Percentiles rank a stretch among this genome's conserved stretches.
Conservation (phyloP, 2,113 vertebrate genomes). For the Haemorhous mexicanus region DNA sequence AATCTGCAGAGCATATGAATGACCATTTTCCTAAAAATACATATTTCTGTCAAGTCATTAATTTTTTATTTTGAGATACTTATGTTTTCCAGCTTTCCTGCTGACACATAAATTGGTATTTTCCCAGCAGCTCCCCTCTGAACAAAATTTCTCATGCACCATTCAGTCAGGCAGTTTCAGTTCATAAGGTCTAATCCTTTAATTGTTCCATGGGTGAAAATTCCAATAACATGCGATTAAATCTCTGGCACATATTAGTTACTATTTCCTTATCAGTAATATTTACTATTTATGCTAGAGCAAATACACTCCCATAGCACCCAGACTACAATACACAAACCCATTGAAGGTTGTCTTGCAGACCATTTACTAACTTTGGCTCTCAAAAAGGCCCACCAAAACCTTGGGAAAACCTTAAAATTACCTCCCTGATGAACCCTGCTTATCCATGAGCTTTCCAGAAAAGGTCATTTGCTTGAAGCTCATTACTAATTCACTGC, state of each 20-base stretch:
- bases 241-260: not conserved
- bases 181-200: not conserved
- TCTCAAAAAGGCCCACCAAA: not conserved
- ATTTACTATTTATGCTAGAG: slow-evolving; percentile 24
- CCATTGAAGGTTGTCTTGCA: not conserved
- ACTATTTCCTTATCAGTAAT: slow-evolving; percentile 29
- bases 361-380: not conserved
- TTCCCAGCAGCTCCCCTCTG: not conserved
- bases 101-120: not conserved
- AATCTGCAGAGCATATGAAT: not conserved
- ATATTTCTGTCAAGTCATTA: slow-evolving; percentile 19
- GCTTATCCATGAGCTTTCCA: not conserved
- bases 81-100: not conserved
- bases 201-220: not conserved
- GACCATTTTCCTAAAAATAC: slow-evolving; percentile 1
- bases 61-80: slow-evolving; percentile 26
- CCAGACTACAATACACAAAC: accelerated
- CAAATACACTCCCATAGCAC: not conserved
- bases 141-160: not conserved
- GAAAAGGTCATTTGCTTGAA: not conserved
- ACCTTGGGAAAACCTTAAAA: not conserved
- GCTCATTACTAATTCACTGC: not conserved
- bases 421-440: not conserved
- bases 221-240: not conserved
- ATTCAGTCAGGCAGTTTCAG: not conserved